Percentiles rank a stretch among this genome's conserved stretches.
phyloP scores from a whole-genome alignment of 2,888 invertebrate species.

The Eristalinus sepulchralis region DNA sequence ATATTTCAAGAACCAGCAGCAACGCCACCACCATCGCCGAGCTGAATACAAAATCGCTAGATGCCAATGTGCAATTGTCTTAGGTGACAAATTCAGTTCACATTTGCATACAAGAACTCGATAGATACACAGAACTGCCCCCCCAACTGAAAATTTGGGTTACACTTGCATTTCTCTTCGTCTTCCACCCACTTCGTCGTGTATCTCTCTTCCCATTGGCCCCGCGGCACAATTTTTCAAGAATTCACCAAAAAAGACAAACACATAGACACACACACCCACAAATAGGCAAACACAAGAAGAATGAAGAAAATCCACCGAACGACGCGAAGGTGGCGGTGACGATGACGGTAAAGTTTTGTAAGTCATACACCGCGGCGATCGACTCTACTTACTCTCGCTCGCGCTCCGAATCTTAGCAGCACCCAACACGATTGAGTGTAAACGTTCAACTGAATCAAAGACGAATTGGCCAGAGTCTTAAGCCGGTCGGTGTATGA shows the following conservation, averaged over 20 bases:
- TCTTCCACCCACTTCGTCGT: conserved; percentile 36
- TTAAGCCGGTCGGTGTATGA: conserved; percentile 54
- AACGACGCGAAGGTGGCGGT: not conserved
- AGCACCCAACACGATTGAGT: conserved; percentile 67
- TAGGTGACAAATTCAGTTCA: conserved; percentile 67
- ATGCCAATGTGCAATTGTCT: conserved; percentile 25
- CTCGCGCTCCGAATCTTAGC: conserved; percentile 39
- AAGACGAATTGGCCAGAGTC: conserved; percentile 59
- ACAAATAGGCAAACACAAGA: conserved; percentile 23
- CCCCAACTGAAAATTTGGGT: conserved; percentile 38
- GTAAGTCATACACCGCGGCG: conserved; percentile 23
- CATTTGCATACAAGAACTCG: conserved; percentile 62
- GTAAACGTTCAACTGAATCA: conserved; percentile 69
- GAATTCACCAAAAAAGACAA: conserved; percentile 43
- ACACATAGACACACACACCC: conserved; percentile 12
- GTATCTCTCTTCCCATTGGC: conserved; percentile 12
- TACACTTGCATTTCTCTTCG: conserved; percentile 49
- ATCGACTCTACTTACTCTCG: conserved; percentile 27
- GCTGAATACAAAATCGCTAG: conserved; percentile 46
- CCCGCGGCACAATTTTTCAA: not conserved
- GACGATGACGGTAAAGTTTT: not conserved
- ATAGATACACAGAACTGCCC: conserved; percentile 47
- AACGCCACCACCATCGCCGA: not conserved
- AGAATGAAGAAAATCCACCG: conserved; percentile 28
- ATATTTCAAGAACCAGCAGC: conserved; percentile 58